phyloP scores from a whole-genome alignment of 2,797 vertebrate genomes.

The Holocentrus rufus region DNA sequence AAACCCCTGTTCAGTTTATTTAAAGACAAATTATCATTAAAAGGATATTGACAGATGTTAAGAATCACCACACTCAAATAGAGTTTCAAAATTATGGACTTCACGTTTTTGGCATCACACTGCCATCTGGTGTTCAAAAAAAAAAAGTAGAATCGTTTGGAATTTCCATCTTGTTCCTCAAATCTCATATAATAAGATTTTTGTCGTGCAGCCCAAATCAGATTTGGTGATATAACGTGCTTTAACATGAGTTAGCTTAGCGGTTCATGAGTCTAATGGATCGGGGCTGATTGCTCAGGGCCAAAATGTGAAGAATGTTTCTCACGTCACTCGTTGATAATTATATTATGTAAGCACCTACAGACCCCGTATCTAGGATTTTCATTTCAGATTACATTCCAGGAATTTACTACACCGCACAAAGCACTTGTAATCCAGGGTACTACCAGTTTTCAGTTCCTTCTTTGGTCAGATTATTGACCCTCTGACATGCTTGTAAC shows the following conservation, averaged over 20 bases:
- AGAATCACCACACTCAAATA: no score
- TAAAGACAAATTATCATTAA: neutral
- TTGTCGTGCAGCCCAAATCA: constrained; percentile 51
- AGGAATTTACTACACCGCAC: constrained; percentile 51
- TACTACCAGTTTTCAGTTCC: neutral
- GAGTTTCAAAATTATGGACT: neutral
- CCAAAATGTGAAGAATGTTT: constrained; percentile 68
- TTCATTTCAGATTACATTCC: constrained; percentile 44
- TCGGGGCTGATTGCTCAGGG: constrained; percentile 12
- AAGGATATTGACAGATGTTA: neutral
- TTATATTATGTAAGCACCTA: constrained; percentile 63
- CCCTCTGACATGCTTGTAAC: constrained; percentile 7
- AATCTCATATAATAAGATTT: constrained; percentile 56
- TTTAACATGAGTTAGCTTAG: constrained; percentile 59
- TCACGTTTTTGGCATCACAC: constrained; percentile 12
- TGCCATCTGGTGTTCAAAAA: constrained; percentile 66
- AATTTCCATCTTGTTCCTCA: constrained; percentile 23
- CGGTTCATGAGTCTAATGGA: constrained; percentile 49
- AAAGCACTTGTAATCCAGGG: constrained; percentile 22
- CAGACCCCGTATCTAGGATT: constrained; percentile 54
- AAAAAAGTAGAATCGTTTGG: neutral
- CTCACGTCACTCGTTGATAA: constrained; percentile 51
- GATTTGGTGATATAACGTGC: constrained; percentile 74
- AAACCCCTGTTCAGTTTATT: neutral
- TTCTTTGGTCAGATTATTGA: constrained; percentile 4